A percentile compares a stretch with the other conserved stretches of the same genome.
Conservation (phyloP, 2,113 vertebrate species). For the Perccottus glenii region DNA sequence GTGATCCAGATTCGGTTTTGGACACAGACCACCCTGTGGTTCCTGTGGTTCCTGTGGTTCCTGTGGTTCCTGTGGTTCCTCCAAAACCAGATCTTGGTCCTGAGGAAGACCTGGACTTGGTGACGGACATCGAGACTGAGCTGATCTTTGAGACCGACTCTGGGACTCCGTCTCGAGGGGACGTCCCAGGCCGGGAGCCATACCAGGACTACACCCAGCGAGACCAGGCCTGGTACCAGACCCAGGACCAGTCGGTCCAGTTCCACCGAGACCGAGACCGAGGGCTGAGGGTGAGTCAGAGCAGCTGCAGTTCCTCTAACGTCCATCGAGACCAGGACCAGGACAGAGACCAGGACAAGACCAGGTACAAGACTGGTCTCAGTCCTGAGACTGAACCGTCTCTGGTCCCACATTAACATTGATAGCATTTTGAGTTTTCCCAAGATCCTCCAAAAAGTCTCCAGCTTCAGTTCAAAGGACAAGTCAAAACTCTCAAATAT, state of each 20-base stretch:
- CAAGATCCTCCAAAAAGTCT: too few relatives aligned
- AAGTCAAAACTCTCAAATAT: too few relatives aligned
- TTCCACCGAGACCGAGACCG: constrained; percentile 16
- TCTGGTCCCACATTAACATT: too few relatives aligned
- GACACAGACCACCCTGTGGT: neutral
- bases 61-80: neutral
- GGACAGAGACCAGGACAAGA: too few relatives aligned
- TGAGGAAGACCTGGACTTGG: constrained; percentile 40
- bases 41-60: neutral
- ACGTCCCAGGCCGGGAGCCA: constrained; percentile 66
- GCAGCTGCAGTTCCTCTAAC: neutral
- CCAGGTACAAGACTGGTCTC: too few relatives aligned
- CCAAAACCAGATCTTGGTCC: neutral
- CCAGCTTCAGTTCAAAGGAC: too few relatives aligned
- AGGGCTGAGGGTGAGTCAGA: neutral
- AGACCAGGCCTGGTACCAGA: constrained; percentile 25
- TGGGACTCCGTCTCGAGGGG: constrained; percentile 62
- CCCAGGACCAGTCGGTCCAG: constrained; percentile 44
- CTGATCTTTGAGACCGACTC: constrained; percentile 60
- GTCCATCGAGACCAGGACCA: neutral
- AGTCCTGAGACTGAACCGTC: too few relatives aligned
- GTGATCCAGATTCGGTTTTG: neutral
- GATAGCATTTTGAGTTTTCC: too few relatives aligned
- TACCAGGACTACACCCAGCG: constrained; percentile 44
- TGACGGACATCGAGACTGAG: constrained; percentile 50